These are phyloP conservation scores for Corythornis madagascariensis DNA, from an alignment of 2,113 vertebrate genomes.

Conservation along the genomic window DNA sequence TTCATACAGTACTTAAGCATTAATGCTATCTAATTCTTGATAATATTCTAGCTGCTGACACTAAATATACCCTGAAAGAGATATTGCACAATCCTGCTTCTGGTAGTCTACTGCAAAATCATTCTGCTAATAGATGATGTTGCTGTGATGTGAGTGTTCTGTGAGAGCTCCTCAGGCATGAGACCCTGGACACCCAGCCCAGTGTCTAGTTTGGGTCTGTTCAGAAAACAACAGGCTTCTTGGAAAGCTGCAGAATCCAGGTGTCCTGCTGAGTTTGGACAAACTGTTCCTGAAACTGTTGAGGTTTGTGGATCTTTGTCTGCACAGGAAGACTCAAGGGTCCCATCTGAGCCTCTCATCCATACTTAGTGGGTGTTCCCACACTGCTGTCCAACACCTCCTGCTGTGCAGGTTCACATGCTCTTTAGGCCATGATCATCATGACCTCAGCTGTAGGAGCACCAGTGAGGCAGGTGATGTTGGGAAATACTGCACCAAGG, in stretches of 20 bases:
- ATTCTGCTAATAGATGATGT: background rate
- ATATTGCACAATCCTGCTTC: background rate
- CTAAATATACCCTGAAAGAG: background rate
- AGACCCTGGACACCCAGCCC: background rate
- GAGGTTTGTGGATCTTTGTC: background rate
- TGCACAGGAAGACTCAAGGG: background rate
- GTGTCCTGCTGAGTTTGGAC: background rate
- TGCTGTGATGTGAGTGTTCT: background rate
- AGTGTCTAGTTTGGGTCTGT: background rate
- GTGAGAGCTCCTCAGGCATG: background rate
- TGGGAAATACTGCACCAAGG: background rate
- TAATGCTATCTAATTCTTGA: background rate
- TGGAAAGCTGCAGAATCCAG: background rate
- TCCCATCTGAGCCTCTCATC: background rate
- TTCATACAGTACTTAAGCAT: background rate
- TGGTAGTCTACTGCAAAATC: background rate
- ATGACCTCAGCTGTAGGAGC: background rate
- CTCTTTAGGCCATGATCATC: background rate
- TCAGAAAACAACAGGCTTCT: background rate
- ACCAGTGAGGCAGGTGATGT: no score
- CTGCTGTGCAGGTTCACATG: background rate
- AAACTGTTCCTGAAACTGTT: background rate
- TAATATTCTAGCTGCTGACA: background rate
- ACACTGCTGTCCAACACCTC: background rate
- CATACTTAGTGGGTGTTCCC: background rate